Conservation (phyloP, 2,888 invertebrate species). For the Drosophila parthenogenetica region DNA sequence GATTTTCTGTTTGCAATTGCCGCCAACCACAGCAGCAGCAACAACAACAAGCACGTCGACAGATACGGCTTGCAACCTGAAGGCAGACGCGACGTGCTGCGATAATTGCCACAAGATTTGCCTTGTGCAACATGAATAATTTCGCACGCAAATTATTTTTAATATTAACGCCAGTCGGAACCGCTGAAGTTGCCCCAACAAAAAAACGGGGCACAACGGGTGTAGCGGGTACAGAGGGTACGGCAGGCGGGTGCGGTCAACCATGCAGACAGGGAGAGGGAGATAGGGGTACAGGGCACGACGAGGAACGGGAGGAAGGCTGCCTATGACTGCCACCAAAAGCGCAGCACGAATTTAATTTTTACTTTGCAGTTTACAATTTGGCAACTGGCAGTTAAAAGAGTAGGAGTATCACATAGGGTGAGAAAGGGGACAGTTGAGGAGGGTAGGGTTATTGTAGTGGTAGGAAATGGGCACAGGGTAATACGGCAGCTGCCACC, state of each 20-base stretch:
- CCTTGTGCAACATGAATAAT: conserved; percentile 75
- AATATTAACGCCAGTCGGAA: conserved; percentile 67
- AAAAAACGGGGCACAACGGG: neutral
- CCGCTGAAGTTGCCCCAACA: conserved; percentile 22
- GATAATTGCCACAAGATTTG: conserved; percentile 80
- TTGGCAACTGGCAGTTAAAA: conserved; percentile 32
- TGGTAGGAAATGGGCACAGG: neutral
- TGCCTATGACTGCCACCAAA: conserved; percentile 30
- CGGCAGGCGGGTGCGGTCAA: conserved; percentile 45
- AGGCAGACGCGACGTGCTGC: conserved; percentile 58
- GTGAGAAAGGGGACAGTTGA: neutral
- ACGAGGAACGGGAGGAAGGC: neutral
- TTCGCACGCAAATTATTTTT: conserved; percentile 77
- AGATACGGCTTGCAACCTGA: conserved; percentile 40
- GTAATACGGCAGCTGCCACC: conserved; percentile 38
- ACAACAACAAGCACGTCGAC: conserved; percentile 19
- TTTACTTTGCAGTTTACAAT: conserved; percentile 48
- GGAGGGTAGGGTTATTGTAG: neutral
- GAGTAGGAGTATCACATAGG: too few relatives aligned
- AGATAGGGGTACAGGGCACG: neutral
- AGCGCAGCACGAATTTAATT: conserved; percentile 54
- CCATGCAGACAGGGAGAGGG: conserved; percentile 22
- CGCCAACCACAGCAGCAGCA: conserved; percentile 37
- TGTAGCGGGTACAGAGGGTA: conserved; percentile 16
- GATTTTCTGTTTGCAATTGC: conserved; percentile 76